Evolutionary conservation across 2,113 vertebrate genomes (phyloP), one percentile per base, ranked within the genome.

Genomic region (Ageneiosus marmoratus): DNA sequence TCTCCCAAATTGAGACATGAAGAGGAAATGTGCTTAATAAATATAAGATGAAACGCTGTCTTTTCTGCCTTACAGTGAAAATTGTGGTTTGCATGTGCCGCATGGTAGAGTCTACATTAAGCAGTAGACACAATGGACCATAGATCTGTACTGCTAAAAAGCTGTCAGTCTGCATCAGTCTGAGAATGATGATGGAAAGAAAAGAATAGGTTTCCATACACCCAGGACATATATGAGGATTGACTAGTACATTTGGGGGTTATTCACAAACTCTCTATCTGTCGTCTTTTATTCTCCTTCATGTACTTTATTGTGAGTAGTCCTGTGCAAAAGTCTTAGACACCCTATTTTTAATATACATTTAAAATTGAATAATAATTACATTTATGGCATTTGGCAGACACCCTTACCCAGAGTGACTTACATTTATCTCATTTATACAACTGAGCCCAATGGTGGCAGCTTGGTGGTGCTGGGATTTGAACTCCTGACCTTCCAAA

Each of bases 241-340:
- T 90, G 90, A 92, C 91, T 85, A 79, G 88, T 90, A 84, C 86
- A 88, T 92, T 91, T 92, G 82, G 75, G 83, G 88, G 89, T 84
- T 90, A 88, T 89, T 85, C 76, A 51, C 2, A 27, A 48, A 9
- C 82, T 86, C 85, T 89, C 80, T 46, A 80, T 80, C 79, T 82
- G 85, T 86, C 88, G 65, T 84, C 84, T 58, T 86, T 29, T 20
- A 37, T 60, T 72, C 24, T 73, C 15, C 67, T 73, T 55, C 22
- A 27, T 56, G 29, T 78, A 20, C 37, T 32, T 46, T 53, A 34
- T 37, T 50, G 41, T 27, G n/a, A 50, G 41, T 46, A 22, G 41
- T 13, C 48, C 12, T 15, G 55, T 5, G 20, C n/a, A 72, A 44
- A 16, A 46, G 22, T 48, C n/a, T 74, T 32, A 32, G 13, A 51